Percentiles rank a stretch among this genome's conserved stretches.
Evolutionary conservation across 2,797 vertebrate genomes (phyloP).

Genomic region (Argya squamiceps): DNA sequence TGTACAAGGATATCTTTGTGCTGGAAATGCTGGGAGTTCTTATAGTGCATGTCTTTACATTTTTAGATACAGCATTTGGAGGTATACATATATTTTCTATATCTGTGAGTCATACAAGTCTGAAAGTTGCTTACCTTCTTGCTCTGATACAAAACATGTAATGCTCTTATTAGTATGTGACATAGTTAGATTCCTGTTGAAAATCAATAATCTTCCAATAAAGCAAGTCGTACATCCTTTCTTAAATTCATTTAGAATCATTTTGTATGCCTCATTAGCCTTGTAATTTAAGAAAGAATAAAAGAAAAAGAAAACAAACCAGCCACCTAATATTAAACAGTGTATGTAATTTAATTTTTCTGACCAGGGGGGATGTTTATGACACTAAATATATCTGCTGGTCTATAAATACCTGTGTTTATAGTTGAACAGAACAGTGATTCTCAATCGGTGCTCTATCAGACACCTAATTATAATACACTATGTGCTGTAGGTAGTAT

Average conservation of each 20-base stretch:
- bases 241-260: slow-evolving; percentile 64
- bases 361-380: slow-evolving; percentile 37
- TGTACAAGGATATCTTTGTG: neutral
- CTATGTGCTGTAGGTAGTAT: neutral
- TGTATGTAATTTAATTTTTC: slow-evolving; percentile 60
- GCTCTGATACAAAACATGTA: slow-evolving; percentile 44
- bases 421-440: slow-evolving; percentile 4
- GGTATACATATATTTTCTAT: neutral
- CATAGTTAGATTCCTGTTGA: slow-evolving; percentile 62
- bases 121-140: slow-evolving; percentile 6
- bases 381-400: slow-evolving; percentile 30
- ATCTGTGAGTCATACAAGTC: neutral
- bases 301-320: slow-evolving; percentile 54
- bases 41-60: neutral
- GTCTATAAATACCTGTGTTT: slow-evolving; percentile 44
- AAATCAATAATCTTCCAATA: slow-evolving; percentile 61
- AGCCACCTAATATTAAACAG: slow-evolving; percentile 58
- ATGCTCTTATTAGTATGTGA: slow-evolving; percentile 47
- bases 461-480: slow-evolving; percentile 2
- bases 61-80: neutral
- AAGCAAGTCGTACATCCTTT: slow-evolving; percentile 63
- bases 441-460: neutral
- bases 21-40: neutral
- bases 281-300: slow-evolving; percentile 65
- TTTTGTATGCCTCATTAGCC: slow-evolving; percentile 62